Base-by-base conservation (phyloP, 2,888 invertebrate species). In the Octonoba sinensis region DNA sequence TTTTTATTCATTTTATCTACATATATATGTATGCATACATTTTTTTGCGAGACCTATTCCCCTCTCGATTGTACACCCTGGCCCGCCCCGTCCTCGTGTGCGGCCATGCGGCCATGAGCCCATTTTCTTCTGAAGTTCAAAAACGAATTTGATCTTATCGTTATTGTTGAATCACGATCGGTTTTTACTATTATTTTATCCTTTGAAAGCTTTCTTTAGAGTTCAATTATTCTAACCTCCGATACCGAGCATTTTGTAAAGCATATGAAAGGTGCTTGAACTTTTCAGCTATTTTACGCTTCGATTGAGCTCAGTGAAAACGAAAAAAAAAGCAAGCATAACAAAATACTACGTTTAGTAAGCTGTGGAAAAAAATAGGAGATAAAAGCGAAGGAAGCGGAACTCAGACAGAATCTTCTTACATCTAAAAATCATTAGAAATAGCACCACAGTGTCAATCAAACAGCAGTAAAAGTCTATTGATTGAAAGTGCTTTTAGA, bases 281-380 rank as follows among this genome's bases (percentile, higher is more conserved):
- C 72, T 72, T 20, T 27, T 54, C 47, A 44, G 36, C 51, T 62
- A 49, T 59, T 62, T 72, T 27, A 72, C 72, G 72, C 72, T 72
- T 51, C 60, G 51, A 16, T 62, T 60, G 8, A 62, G 51, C n/a
- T 13, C 47, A 24, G 18, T 57, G 47, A 57, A 59, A 24, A 56
- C 47, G 47, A 18, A 22, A 36, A 36, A 27, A 46, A 15, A 54
- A 56, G 56, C 51, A 69, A 69, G 69, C 57, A 36, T 56, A 46
- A 69, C 57, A 69, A 69, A 51, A 73, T 18, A 54, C 56, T 65
- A 64, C 73, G 60, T 56, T 54, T 44, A n/a, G 54, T 51, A 44
- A 20, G 44, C 22, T 16, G 20, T 11, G 20, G 20, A 65, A 73
- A 65, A 27, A 64, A 59, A 64, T 51, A 16, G 44, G 60, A 49